These are phyloP conservation scores for Campoplex capitator DNA, from an alignment of 2,888 invertebrate species.

Conservation along the genomic window DNA sequence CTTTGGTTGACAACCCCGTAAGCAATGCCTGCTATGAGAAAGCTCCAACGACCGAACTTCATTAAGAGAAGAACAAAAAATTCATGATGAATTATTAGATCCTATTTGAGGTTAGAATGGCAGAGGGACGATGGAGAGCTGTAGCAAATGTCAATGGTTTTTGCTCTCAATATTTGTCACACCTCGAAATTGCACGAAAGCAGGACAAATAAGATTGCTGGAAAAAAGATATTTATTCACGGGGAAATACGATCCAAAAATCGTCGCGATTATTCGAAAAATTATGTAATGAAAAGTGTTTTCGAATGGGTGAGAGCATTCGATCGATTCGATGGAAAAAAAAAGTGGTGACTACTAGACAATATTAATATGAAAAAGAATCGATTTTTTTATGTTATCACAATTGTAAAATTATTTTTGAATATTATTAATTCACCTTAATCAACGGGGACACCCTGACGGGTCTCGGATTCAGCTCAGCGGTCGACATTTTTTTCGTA, in stretches of 20 bases:
- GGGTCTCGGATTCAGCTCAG: slow-evolving; percentile 85
- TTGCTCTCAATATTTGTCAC: background rate
- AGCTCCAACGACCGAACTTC: slow-evolving; percentile 93
- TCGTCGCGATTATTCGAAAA: slow-evolving; percentile 37
- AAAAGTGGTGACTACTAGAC: slow-evolving; percentile 35
- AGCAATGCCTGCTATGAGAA: slow-evolving; percentile 89
- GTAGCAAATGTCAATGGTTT: background rate
- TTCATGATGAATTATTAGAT: background rate
- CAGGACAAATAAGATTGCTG: background rate
- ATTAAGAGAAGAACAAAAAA: slow-evolving; percentile 2
- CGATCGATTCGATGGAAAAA: slow-evolving; percentile 8
- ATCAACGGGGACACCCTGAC: slow-evolving; percentile 93
- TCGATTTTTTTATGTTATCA: background rate
- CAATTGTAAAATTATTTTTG: background rate
- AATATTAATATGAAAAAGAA: background rate
- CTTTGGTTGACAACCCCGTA: slow-evolving; percentile 92
- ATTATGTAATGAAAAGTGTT: slow-evolving; percentile 69
- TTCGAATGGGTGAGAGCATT: slow-evolving; percentile 11
- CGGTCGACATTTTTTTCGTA: slow-evolving; percentile 81
- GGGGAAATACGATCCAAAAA: background rate
- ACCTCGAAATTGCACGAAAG: background rate
- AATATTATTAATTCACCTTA: slow-evolving; percentile 86
- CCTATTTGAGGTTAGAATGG: slow-evolving; percentile 28
- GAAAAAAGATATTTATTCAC: background rate
- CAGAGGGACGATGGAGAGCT: background rate